These are phyloP conservation scores for Typhlomys cinereus DNA, from an alignment of 2,113 vertebrate genomes.

Conservation along the genomic window DNA sequence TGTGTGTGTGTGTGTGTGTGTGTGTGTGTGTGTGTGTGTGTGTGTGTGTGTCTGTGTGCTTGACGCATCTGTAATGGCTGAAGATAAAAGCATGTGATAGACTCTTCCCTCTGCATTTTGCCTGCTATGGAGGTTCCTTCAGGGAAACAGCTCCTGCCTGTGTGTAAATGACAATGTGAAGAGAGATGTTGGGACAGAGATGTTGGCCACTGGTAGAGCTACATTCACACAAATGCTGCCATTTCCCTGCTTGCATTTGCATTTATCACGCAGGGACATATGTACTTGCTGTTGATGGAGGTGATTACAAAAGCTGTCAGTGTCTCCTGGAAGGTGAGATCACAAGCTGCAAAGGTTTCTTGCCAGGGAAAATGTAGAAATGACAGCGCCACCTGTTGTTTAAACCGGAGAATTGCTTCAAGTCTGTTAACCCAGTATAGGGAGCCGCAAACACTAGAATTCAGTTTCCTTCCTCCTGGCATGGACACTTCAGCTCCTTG, in stretches of 20 bases:
- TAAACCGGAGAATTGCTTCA: constrained; percentile 31
- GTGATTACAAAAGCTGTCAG: constrained; percentile 28
- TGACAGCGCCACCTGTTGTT: constrained; percentile 47
- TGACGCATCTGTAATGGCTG: not conserved
- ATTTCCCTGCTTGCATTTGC: not conserved
- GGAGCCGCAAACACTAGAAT: not conserved
- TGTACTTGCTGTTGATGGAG: not conserved
- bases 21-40: not conserved
- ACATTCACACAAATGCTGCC: not conserved
- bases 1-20: not conserved
- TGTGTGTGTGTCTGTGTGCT: not conserved
- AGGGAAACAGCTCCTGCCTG: not conserved
- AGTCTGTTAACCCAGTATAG: not conserved
- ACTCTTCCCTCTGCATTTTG: constrained; percentile 62
- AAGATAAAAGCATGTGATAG: constrained; percentile 47
- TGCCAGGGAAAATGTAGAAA: constrained; percentile 36
- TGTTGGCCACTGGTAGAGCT: not conserved
- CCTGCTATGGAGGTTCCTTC: not conserved
- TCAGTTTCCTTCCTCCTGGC: not conserved
- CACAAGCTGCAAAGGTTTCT: constrained; percentile 41
- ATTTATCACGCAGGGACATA: not conserved
- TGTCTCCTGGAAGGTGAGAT: constrained; percentile 55
- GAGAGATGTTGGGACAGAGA: not conserved
- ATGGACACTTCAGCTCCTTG: not conserved
- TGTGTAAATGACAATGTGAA: not conserved